These are phyloP conservation scores for Cephus pygmeus DNA, from an alignment of 2,888 invertebrate species.

Conservation along the genomic window DNA sequence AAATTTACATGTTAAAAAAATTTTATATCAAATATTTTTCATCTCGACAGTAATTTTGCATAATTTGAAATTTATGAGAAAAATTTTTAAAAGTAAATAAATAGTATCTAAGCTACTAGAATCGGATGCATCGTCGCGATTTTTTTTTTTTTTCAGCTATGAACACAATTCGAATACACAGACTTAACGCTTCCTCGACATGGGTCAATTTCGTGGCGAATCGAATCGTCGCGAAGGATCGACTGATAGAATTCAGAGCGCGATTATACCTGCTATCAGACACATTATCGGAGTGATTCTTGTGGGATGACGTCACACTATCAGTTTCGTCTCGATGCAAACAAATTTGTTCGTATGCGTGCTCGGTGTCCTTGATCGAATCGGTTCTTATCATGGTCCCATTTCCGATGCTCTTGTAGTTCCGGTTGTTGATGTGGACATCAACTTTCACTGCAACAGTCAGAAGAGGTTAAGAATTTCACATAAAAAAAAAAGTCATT, in stretches of 20 bases:
- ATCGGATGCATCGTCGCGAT: not conserved
- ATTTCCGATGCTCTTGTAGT: constrained; percentile 48
- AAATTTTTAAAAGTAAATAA: not conserved
- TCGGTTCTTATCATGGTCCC: constrained; percentile 54
- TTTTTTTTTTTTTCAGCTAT: too few relatives aligned
- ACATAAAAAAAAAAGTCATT: not conserved
- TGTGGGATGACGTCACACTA: constrained; percentile 46
- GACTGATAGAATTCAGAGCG: not conserved
- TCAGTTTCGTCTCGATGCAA: constrained; percentile 52
- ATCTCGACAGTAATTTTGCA: not conserved
- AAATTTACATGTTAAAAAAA: not conserved
- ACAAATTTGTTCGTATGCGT: constrained; percentile 64
- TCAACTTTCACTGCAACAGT: constrained; percentile 81
- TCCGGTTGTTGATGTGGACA: constrained; percentile 72
- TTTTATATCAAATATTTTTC: not conserved
- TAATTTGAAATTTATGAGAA: not conserved
- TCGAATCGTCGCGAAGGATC: not conserved
- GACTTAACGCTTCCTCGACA: not conserved
- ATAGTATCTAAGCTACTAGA: not conserved
- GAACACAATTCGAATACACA: not conserved
- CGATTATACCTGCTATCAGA: constrained; percentile 51
- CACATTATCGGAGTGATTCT: constrained; percentile 50
- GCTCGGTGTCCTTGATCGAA: constrained; percentile 54
- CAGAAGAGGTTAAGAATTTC: not conserved
- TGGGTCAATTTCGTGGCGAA: not conserved